Base-by-base conservation (phyloP, 2,113 vertebrate species). In the Actenoides lindsayi region DNA sequence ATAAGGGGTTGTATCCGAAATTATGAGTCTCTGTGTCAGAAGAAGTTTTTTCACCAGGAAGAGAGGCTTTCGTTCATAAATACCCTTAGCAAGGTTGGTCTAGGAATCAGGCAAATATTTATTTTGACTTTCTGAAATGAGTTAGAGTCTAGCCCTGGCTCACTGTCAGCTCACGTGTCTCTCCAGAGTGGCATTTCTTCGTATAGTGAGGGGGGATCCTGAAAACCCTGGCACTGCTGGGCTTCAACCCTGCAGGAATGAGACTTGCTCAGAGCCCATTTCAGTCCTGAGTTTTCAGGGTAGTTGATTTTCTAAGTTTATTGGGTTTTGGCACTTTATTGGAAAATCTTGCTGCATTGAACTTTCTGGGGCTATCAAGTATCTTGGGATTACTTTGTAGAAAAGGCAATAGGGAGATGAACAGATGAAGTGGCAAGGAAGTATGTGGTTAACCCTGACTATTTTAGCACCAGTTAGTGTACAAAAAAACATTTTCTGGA, bases 151-250 rank as follows among this genome's bases (percentile, higher is more conserved):
- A 39, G 7, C 25, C 4, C 46, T 60, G 16, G 8, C 3, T 19
- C 8, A 21, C 14, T 28, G 23, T 5, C 53, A 41, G 39, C 27
- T 21, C 8, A 3, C 1, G 1, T 13, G 2, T 31, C 31, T 59
- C 82, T 88, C 18, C 37, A 39, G 51, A 39, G 37, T 0, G 0
- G 18, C n/a, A 31, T 69, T 83, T 83, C 48, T 83, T 5, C 30
- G 51, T 6, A 1, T 27, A 2, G 2, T 16, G 27, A 5, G 11
- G 9, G 21, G 13, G 13, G 24, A n/a, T 5, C 21, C 56, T 46
- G n/a, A 62, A 50, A 73, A 44, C 35, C 1, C 19, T n/a, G 7
- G 7, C 56, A 10, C 16, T 78, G 35, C 20, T 48, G 48, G 21
- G 10, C 16, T 44, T 76, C 37, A 69, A 18, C 31, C 39, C n/a